Percentiles rank a stretch among this genome's conserved stretches.
phyloP scores from a whole-genome alignment of 1,140 invertebrate genomes.

The Pinna nobilis region DNA sequence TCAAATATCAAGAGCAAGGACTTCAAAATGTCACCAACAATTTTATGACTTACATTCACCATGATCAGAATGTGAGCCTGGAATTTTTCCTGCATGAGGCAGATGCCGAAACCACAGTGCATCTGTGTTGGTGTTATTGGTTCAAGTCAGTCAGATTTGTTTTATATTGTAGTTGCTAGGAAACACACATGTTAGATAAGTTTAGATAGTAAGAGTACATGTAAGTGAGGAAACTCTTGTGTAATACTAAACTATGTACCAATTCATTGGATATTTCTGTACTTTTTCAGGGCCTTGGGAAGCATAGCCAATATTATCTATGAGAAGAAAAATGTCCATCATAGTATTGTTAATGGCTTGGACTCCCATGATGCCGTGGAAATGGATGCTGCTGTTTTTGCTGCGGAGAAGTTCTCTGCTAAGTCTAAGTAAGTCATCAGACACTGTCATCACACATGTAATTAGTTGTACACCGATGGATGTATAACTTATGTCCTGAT shows the following conservation, averaged over 20 bases:
- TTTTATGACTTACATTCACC: no score
- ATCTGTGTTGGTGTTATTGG: no score
- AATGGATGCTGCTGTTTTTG: constrained; percentile 96
- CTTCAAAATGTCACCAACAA: neutral
- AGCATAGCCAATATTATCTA: constrained; percentile 94
- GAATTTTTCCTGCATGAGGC: no score
- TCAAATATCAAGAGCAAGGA: no score
- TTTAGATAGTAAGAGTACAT: no score
- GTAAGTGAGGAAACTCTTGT: neutral
- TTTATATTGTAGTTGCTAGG: neutral
- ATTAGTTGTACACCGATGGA: neutral
- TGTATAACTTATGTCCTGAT: no score
- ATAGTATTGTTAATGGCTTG: constrained; percentile 91
- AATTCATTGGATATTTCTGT: constrained; percentile 2
- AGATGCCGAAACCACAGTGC: no score
- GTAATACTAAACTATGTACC: neutral
- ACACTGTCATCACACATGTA: neutral
- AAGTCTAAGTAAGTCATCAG: constrained; percentile 84
- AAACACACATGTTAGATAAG: no score
- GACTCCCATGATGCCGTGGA: constrained; percentile 97
- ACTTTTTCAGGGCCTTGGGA: constrained; percentile 82
- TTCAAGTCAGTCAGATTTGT: no score
- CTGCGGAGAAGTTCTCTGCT: constrained; percentile 92
- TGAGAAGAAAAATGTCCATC: constrained; percentile 95
- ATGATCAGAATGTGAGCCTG: no score